These are phyloP conservation scores for Caenorhabditis sinica DNA, from an alignment of 2,888 invertebrate genomes.

Conservation along the genomic window DNA sequence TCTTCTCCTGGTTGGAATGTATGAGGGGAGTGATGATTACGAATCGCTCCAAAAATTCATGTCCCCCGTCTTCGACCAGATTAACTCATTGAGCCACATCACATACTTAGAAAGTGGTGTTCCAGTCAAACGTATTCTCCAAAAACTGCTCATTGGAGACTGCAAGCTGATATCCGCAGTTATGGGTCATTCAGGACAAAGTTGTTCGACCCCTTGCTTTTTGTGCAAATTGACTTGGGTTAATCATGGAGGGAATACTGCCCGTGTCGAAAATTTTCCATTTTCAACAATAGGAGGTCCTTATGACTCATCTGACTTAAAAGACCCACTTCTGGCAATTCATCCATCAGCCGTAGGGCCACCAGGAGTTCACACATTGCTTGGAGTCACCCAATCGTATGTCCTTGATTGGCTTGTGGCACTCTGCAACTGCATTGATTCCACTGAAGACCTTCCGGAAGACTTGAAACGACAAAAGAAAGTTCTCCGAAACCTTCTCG, in stretches of 20 bases:
- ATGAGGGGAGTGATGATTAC: background rate
- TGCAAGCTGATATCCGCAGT: slow-evolving; percentile 11
- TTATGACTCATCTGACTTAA: background rate
- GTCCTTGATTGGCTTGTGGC: slow-evolving; percentile 1
- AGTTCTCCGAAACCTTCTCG: background rate
- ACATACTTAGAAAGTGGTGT: background rate
- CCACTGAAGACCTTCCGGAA: background rate
- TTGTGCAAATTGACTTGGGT: background rate
- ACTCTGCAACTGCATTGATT: background rate
- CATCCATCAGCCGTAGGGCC: background rate
- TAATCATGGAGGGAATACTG: background rate
- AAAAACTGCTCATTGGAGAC: background rate
- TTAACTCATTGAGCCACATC: background rate
- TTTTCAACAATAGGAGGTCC: background rate
- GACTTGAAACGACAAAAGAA: background rate
- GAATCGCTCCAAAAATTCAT: background rate
- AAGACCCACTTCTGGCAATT: background rate
- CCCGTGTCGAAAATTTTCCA: background rate
- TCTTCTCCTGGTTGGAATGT: background rate
- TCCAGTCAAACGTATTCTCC: background rate
- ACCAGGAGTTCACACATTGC: background rate
- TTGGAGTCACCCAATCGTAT: slow-evolving; percentile 5
- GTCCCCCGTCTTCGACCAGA: background rate
- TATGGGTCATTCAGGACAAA: background rate
- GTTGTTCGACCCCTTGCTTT: slow-evolving; percentile 5